Evolutionary conservation across 1,140 invertebrate genomes (phyloP).

Genomic region (Solen grandis): DNA sequence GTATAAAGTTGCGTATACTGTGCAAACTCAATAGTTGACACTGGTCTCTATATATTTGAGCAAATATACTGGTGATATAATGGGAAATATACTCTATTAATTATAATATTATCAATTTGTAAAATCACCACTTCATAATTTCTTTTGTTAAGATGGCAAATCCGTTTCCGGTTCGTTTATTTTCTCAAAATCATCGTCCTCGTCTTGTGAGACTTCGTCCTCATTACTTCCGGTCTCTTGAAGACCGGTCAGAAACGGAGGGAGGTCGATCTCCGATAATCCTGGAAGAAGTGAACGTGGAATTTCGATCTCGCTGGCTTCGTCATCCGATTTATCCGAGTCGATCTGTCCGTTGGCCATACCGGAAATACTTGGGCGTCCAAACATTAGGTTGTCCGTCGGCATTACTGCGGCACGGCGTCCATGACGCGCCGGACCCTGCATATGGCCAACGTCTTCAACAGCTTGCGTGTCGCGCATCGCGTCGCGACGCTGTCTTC

Average conservation of each 20-base stretch:
- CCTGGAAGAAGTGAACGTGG: not conserved
- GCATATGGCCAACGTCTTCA: not conserved
- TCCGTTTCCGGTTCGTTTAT: too few relatives aligned
- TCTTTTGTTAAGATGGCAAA: too few relatives aligned
- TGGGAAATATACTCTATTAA: too few relatives aligned
- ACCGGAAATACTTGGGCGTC: slow-evolving; percentile 21
- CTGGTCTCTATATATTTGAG: too few relatives aligned
- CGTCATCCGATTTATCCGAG: not conserved
- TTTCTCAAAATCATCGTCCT: too few relatives aligned
- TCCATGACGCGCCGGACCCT: slow-evolving; percentile 25
- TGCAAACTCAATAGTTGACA: too few relatives aligned
- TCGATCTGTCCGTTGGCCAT: not conserved
- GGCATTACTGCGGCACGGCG: slow-evolving; percentile 45
- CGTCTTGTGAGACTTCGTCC: too few relatives aligned
- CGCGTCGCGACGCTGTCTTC: slow-evolving; percentile 23
- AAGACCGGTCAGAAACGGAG: not conserved
- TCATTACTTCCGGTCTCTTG: not conserved
- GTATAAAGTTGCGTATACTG: too few relatives aligned
- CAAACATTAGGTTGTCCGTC: slow-evolving; percentile 14
- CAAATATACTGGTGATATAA: too few relatives aligned
- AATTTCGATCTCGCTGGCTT: not conserved
- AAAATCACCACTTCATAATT: too few relatives aligned
- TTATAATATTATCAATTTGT: too few relatives aligned
- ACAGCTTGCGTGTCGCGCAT: not conserved
- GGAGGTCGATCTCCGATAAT: not conserved